A percentile compares a stretch with the other conserved stretches of the same genome.
These are phyloP conservation scores for Cataglyphis livida DNA, from an alignment of 2,888 invertebrate species.

Conservation along the genomic window DNA sequence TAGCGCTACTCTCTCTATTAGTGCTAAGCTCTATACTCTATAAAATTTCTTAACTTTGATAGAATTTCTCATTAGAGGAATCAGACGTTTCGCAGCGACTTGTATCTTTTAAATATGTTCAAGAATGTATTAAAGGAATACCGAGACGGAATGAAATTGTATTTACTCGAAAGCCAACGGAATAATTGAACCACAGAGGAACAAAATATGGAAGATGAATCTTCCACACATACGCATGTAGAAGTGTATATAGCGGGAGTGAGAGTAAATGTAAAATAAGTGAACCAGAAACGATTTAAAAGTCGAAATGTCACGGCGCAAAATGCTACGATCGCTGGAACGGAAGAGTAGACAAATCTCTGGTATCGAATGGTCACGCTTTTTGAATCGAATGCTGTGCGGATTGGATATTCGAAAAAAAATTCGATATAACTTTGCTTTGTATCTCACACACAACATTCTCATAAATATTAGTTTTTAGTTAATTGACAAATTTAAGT, in stretches of 20 bases:
- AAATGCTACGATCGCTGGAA: slow-evolving; percentile 43
- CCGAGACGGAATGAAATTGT: slow-evolving; percentile 8
- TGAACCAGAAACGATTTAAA: slow-evolving; percentile 49
- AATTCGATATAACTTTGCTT: slow-evolving; percentile 20
- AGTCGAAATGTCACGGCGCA: slow-evolving; percentile 37
- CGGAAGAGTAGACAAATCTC: slow-evolving; percentile 47
- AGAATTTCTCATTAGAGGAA: slow-evolving; percentile 22
- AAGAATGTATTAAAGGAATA: slow-evolving; percentile 1
- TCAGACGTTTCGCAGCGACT: slow-evolving; percentile 24
- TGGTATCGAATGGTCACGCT: slow-evolving; percentile 36
- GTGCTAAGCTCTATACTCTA: slow-evolving; percentile 39
- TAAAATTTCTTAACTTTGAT: slow-evolving; percentile 26
- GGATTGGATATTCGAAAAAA: slow-evolving; percentile 16
- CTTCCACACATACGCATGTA: slow-evolving; percentile 23
- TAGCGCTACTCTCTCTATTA: slow-evolving; percentile 32
- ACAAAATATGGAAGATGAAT: slow-evolving; percentile 17
- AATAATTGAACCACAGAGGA: slow-evolving; percentile 26
- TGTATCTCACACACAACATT: slow-evolving; percentile 20
- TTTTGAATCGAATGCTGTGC: slow-evolving; percentile 32
- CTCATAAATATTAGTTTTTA: slow-evolving; percentile 36
- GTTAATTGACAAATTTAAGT: slow-evolving; percentile 21
- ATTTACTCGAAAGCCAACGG: not conserved
- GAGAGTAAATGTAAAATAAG: slow-evolving; percentile 64
- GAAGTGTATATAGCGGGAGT: slow-evolving; percentile 61
- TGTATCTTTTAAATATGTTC: slow-evolving; percentile 14